phyloP scores from a whole-genome alignment of 2,888 invertebrate species.

The Mimachlamys varia region DNA sequence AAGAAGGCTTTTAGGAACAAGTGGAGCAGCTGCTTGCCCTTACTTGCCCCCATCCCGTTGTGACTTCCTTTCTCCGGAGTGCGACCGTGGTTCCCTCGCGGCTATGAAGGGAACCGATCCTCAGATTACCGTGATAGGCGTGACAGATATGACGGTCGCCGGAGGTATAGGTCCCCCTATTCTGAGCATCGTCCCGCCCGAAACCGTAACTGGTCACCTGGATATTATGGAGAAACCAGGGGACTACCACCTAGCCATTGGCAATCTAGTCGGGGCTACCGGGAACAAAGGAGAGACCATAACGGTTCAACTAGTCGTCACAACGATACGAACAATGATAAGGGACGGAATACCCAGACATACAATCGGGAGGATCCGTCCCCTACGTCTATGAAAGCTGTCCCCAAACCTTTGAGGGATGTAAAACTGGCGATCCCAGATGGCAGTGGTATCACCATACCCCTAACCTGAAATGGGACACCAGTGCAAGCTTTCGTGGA shows the following conservation, averaged over 20 bases:
- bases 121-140: too few relatives aligned
- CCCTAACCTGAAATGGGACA: neutral
- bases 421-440: neutral
- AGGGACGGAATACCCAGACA: neutral
- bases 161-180: neutral
- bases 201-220: neutral
- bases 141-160: neutral
- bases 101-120: too few relatives aligned
- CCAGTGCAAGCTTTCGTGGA: constrained; percentile 32
- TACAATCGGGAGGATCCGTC: neutral
- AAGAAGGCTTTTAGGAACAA: neutral
- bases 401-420: neutral
- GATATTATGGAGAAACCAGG: constrained; percentile 1
- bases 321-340: neutral
- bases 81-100: too few relatives aligned
- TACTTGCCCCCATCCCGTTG: too few relatives aligned
- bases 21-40: neutral
- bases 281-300: neutral
- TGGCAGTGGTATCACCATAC: neutral
- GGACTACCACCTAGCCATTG: neutral
- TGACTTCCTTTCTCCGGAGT: too few relatives aligned
- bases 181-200: too few relatives aligned
- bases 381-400: too few relatives aligned
- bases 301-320: neutral
- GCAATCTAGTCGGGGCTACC: neutral